Evolutionary conservation across 2,797 vertebrate species (phyloP).

Genomic region (Oreochromis grahami): DNA sequence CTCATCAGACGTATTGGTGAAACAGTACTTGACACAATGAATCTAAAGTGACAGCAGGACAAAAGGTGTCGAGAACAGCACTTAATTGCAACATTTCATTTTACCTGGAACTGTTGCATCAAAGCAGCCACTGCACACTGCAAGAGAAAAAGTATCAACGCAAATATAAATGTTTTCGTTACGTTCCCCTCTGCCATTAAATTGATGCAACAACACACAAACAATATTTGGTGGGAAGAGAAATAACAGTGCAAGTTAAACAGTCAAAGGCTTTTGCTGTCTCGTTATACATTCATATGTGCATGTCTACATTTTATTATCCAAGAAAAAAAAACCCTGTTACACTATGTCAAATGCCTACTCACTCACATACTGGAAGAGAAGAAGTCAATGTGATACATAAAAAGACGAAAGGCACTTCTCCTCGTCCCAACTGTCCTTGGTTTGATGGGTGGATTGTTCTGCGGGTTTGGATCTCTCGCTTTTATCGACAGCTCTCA

Average conservation of each 20-base stretch:
- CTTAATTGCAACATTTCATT: background rate
- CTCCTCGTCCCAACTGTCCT: background rate
- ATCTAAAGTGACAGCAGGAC: background rate
- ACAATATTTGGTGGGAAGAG: background rate
- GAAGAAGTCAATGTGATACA: background rate
- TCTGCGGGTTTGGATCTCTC: background rate
- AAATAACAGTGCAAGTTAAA: background rate
- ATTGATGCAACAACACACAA: conserved; percentile 10
- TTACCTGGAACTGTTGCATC: background rate
- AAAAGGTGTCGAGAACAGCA: background rate
- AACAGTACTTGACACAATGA: background rate
- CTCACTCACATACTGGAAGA: background rate
- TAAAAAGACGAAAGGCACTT: background rate
- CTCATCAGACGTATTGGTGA: background rate
- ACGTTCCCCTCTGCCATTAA: conserved; percentile 36
- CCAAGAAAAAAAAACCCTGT: background rate
- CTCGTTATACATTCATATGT: background rate
- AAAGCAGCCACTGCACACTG: background rate
- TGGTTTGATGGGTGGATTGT: background rate
- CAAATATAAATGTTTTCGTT: conserved; percentile 33
- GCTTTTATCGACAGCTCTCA: background rate
- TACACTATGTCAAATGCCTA: background rate
- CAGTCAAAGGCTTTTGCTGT: background rate
- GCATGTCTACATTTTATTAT: background rate
- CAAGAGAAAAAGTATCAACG: conserved; percentile 12